Evolutionary conservation across 1,140 invertebrate genomes (phyloP).

Genomic region (Platyscapa corneri): DNA sequence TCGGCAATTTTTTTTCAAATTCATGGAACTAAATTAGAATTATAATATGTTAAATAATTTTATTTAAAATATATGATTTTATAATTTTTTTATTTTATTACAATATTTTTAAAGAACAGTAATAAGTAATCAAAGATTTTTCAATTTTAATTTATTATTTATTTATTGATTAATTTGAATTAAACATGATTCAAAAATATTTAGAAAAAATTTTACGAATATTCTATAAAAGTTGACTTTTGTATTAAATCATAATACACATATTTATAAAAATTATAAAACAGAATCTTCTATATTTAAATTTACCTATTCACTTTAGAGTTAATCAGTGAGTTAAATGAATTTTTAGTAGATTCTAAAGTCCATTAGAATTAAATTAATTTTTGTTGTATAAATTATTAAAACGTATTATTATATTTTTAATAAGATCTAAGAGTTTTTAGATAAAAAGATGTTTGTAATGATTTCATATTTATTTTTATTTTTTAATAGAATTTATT

Average conservation of each 20-base stretch:
- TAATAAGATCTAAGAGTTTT: too few relatives aligned
- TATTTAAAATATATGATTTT: not conserved
- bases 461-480: not conserved
- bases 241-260: not conserved
- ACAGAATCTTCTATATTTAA: too few relatives aligned
- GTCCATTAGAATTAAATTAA: not conserved
- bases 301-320: too few relatives aligned
- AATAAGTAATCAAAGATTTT: not conserved
- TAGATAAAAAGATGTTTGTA: not conserved
- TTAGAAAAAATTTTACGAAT: not conserved
- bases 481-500: not conserved
- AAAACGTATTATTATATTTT: too few relatives aligned
- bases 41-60: not conserved
- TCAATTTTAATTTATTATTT: constrained; percentile 1
- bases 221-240: not conserved
- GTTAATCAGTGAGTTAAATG: too few relatives aligned
- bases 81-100: not conserved
- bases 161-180: not conserved
- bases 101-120: not conserved
- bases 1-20: constrained; percentile 10
- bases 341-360: not conserved
- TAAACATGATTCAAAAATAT: not conserved
- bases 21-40: constrained; percentile 23
- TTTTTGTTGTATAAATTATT: not conserved
- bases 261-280: not conserved